Base-by-base conservation (phyloP, 2,888 invertebrate species). In the Trissolcus brochymenae region DNA sequence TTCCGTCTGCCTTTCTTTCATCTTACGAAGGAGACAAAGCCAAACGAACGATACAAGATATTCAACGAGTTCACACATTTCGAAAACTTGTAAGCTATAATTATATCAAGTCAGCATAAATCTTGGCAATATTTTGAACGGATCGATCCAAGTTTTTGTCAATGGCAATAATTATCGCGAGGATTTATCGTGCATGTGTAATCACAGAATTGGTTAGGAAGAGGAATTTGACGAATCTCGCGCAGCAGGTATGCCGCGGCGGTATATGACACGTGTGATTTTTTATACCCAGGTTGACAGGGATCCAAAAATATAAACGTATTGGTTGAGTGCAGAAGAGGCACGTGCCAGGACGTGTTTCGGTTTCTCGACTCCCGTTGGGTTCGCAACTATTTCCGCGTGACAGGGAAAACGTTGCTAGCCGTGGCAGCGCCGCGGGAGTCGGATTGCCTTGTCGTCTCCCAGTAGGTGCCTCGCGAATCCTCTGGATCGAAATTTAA, bases 331-430 rank as follows among this genome's bases (percentile, higher is more conserved):
- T 62, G 78, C 68, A 60, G 76, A 79, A 81, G 35, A 35, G 84
- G 85, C 86, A 84, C 85, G 87, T 83, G 86, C 82, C 86, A 80
- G 78, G 83, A 79, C 11, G 11, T 35, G 7, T 35, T 76, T 81
- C 80, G 81, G 61, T 79, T 80, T 76, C 79, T 78, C 81, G 82
- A 83, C 85, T 86, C 85, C 84, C 78, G 84, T 83, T 80, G 84
- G 72, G 83, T 80, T 78, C 56, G 81, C 84, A 82, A 85, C 87
- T 84, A 86, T 87, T 87, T 87, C 87, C 87, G 84, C 86, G 81
- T 85, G 83, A 82, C 82, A 83, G 80, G 84, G 81, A 86, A 86
- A 86, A 86, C 83, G 84, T 84, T 84, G 85, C 81, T 79, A 78
- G 76, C 76, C 78, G 76, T 81, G 80, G 65, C 78, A 80, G 79